These are phyloP conservation scores for Gymnocheta viridis DNA, from an alignment of 2,888 invertebrate species.

Conservation along the genomic window DNA sequence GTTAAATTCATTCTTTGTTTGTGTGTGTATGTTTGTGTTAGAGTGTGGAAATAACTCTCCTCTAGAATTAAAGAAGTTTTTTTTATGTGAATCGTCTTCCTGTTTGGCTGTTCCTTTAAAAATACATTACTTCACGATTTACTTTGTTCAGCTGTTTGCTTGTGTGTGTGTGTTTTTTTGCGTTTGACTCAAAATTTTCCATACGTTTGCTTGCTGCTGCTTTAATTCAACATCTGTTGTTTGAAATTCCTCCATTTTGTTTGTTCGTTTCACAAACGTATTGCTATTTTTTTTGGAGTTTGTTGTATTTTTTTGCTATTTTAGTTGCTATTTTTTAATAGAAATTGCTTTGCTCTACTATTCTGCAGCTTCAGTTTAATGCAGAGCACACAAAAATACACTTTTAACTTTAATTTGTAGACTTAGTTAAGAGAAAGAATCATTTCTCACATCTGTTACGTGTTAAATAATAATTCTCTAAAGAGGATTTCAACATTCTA, in stretches of 20 bases:
- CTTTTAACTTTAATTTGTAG: neutral
- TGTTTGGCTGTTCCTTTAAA: constrained; percentile 33
- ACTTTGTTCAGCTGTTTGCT: constrained; percentile 15
- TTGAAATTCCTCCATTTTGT: constrained; percentile 39
- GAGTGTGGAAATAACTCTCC: constrained; percentile 27
- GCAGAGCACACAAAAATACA: neutral
- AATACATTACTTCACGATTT: constrained; percentile 45
- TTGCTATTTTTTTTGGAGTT: neutral
- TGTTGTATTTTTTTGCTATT: constrained; percentile 36
- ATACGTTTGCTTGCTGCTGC: constrained; percentile 45
- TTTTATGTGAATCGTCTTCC: constrained; percentile 23
- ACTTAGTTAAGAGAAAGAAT: neutral
- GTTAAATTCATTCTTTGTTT: neutral
- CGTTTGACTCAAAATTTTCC: constrained; percentile 43
- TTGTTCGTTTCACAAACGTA: constrained; percentile 40
- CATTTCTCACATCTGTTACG: neutral
- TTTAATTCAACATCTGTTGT: constrained; percentile 61
- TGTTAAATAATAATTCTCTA: neutral
- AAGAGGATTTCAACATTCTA: neutral
- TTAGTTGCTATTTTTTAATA: constrained; percentile 21
- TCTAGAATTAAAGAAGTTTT: constrained; percentile 3
- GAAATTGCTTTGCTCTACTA: constrained; percentile 7
- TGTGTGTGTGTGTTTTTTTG: neutral
- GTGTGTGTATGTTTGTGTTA: constrained; percentile 5
- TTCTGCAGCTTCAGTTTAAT: constrained; percentile 37